phyloP scores from a whole-genome alignment of 2,797 vertebrate genomes.

The Acestrorhynchus altus region DNA sequence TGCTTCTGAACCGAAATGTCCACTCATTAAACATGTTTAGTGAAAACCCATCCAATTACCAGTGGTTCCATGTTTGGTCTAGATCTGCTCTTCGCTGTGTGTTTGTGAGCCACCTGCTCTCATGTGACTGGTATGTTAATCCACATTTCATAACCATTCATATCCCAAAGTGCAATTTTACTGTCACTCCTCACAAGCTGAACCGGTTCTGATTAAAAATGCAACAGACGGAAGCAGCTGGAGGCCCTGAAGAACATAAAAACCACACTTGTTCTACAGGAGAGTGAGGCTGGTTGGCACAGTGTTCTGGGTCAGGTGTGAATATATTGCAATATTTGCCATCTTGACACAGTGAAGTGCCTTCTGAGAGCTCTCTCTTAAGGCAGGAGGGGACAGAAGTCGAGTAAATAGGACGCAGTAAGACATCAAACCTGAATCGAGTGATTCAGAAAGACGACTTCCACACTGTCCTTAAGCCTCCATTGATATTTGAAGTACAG shows the following conservation, averaged over 20 bases:
- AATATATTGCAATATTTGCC: not conserved
- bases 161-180: not conserved
- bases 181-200: not conserved
- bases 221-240: not conserved
- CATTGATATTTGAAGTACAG: no score
- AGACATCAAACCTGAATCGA: no score
- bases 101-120: not conserved
- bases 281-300: not conserved
- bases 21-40: not conserved
- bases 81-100: not conserved
- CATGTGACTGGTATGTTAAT: not conserved
- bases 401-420: no score
- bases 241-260: not conserved
- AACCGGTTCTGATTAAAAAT: constrained; percentile 3
- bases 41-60: not conserved
- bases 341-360: not conserved
- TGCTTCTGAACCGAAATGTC: not conserved
- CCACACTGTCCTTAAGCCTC: no score
- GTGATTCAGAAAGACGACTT: no score
- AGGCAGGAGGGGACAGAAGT: no score
- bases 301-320: not conserved
- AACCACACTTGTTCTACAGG: not conserved
- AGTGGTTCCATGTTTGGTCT: not conserved
- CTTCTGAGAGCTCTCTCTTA: no score
- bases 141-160: not conserved